Conservation (phyloP, 2,888 invertebrate genomes). For the Gibbula magus region DNA sequence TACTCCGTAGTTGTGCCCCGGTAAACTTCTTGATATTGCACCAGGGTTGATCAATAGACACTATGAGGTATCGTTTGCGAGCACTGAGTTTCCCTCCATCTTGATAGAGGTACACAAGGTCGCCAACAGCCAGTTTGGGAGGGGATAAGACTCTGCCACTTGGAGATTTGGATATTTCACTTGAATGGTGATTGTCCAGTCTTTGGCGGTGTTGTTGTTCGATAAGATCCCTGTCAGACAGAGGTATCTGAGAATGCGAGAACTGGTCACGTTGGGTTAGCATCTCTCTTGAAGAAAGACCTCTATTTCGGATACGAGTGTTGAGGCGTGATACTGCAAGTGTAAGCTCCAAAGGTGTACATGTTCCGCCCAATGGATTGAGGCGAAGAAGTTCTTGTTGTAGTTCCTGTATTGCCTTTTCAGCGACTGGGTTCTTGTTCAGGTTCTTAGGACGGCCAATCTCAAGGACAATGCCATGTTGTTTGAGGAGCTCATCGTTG, state of each 20-base stretch:
- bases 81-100: neutral
- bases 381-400: neutral
- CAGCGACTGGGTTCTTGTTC: conserved; percentile 28
- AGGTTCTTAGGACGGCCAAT: conserved; percentile 7
- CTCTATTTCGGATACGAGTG: conserved; percentile 4
- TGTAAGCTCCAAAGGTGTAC: neutral
- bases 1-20: too few species aligned
- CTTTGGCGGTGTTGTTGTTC: neutral
- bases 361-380: neutral
- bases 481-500: neutral
- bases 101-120: conserved; percentile 7
- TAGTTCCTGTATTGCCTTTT: conserved; percentile 7
- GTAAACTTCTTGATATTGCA: too few species aligned
- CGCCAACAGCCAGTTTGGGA: neutral
- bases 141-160: neutral
- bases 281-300: conserved; percentile 20
- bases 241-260: neutral
- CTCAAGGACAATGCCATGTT: neutral
- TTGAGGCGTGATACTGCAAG: neutral
- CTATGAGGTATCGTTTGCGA: neutral
- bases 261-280: neutral
- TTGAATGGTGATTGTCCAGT: neutral
- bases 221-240: neutral
- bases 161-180: conserved; percentile 11
- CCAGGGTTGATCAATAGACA: too few species aligned